Evolutionary conservation across 2,888 invertebrate species (phyloP).

Genomic region (Tortricodes alternella): DNA sequence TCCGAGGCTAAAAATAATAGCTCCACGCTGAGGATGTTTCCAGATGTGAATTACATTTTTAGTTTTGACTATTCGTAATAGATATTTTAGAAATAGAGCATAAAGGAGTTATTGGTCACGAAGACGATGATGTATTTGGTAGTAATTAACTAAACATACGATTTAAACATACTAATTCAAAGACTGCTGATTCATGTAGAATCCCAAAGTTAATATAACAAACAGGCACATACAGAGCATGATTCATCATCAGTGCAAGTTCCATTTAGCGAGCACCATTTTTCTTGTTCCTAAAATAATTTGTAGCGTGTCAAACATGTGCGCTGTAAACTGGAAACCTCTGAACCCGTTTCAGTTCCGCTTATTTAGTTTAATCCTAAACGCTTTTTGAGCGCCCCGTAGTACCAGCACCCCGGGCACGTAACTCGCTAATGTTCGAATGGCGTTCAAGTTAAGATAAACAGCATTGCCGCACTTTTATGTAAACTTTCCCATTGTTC

Average conservation of each 20-base stretch:
- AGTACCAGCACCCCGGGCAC: constrained; percentile 8
- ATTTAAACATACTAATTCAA: not conserved
- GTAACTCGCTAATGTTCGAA: constrained; percentile 38
- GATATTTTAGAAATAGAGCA: constrained; percentile 2
- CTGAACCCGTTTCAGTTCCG: constrained; percentile 15
- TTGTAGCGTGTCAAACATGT: constrained; percentile 17
- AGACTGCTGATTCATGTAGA: constrained; percentile 5
- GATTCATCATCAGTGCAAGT: constrained; percentile 17
- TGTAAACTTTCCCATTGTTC: constrained; percentile 60
- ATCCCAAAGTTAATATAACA: constrained; percentile 2
- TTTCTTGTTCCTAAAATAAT: constrained; percentile 8
- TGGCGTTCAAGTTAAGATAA: constrained; percentile 57
- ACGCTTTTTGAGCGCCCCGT: constrained; percentile 11
- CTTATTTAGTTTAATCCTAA: constrained; percentile 10
- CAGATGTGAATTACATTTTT: constrained; percentile 30
- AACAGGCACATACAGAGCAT: not conserved
- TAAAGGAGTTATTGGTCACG: constrained; percentile 1
- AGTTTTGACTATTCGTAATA: constrained; percentile 22
- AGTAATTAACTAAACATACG: not conserved
- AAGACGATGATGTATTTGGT: not conserved
- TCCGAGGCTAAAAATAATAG: constrained; percentile 28
- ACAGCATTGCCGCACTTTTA: constrained; percentile 44
- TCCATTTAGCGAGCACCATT: not conserved
- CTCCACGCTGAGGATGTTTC: constrained; percentile 29
- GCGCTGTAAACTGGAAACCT: constrained; percentile 16